phyloP scores from a whole-genome alignment of 1,140 invertebrate genomes.

The Bombus polaris region DNA sequence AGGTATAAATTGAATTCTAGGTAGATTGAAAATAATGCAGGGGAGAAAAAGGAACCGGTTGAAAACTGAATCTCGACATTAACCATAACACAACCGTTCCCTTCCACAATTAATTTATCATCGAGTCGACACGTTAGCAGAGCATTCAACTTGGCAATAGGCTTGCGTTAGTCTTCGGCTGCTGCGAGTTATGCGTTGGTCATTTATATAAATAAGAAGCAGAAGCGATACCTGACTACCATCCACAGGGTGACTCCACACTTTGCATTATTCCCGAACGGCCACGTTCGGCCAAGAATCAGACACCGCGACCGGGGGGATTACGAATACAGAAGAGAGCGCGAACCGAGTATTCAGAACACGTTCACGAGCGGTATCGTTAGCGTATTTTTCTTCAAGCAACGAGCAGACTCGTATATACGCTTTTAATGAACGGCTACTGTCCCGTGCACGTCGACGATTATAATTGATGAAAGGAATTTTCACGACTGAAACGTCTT shows the following conservation, averaged over 20 bases:
- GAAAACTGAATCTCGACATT: constrained; percentile 46
- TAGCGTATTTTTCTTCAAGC: constrained; percentile 78
- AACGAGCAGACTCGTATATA: constrained; percentile 71
- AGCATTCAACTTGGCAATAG: constrained; percentile 55
- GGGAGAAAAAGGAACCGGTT: constrained; percentile 14
- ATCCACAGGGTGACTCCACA: constrained; percentile 78
- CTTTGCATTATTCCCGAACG: constrained; percentile 78
- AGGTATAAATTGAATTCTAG: constrained; percentile 3
- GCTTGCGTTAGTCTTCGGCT: constrained; percentile 58
- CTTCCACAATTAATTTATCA: constrained; percentile 69
- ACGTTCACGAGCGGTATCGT: constrained; percentile 77
- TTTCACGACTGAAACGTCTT: constrained; percentile 63
- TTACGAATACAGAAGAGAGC: constrained; percentile 70
- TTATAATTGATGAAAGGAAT: constrained; percentile 68
- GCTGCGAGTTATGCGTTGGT: constrained; percentile 81
- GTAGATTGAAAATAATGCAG: neutral
- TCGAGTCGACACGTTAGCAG: constrained; percentile 66
- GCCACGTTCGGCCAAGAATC: constrained; percentile 66
- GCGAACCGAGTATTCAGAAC: constrained; percentile 66
- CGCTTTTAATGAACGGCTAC: constrained; percentile 78
- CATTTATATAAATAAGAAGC: constrained; percentile 84
- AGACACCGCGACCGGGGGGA: constrained; percentile 57
- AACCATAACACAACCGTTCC: constrained; percentile 61
- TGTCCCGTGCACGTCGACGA: constrained; percentile 65
- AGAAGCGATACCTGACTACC: constrained; percentile 82